A percentile compares a stretch with the other conserved stretches of the same genome.
Conservation (phyloP, 2,113 vertebrate genomes). For the Plestiodon gilberti region DNA sequence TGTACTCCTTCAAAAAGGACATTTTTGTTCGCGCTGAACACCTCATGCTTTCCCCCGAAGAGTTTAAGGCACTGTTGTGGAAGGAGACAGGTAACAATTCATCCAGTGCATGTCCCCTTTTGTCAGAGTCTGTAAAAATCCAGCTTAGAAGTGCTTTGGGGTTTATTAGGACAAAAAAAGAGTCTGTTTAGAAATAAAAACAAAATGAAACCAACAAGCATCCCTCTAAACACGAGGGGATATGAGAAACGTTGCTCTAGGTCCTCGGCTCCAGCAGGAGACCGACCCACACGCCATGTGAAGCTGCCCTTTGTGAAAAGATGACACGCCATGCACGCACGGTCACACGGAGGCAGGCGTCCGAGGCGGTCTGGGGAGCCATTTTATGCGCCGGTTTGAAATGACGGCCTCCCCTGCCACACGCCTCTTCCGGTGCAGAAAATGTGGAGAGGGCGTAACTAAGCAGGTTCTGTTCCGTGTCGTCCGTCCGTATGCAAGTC, state of each 20-base stretch:
- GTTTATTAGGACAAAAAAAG: background rate
- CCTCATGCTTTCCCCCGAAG: constrained; percentile 55
- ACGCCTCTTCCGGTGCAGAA: background rate
- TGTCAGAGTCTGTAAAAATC: constrained; percentile 26
- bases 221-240: background rate
- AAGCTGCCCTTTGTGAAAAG: background rate
- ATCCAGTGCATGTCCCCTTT: constrained; percentile 33
- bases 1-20: background rate
- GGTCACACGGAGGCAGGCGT: background rate
- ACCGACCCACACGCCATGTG: background rate
- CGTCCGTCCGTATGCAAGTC: no score
- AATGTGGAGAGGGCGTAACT: background rate
- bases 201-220: background rate
- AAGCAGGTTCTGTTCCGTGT: background rate
- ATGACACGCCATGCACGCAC: background rate
- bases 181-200: constrained; percentile 45
- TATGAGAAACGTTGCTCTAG: background rate
- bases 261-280: background rate
- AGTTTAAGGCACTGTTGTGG: constrained; percentile 80
- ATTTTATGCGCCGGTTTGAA: background rate
- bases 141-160: background rate
- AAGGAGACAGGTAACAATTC: constrained; percentile 69
- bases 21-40: background rate
- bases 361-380: no score
- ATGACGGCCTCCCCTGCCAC: background rate